Base-by-base conservation (phyloP, 2,888 invertebrate species). In the Coecobrya sp. region DNA sequence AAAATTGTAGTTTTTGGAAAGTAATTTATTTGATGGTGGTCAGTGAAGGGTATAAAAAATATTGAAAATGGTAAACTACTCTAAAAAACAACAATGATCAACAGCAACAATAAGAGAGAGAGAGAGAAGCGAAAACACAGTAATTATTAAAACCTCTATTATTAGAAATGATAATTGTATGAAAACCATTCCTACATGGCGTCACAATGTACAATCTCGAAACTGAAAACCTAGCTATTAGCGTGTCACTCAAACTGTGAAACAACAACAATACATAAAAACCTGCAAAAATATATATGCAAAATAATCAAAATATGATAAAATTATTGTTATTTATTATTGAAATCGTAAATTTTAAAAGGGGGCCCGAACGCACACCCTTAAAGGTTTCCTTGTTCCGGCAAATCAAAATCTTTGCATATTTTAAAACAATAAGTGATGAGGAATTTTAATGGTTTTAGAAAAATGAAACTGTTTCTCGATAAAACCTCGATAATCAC, bases 171-270 rank as follows among this genome's bases (percentile, higher is more conserved):
- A 16, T 59, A 2, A 55, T 16, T 55, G n/a, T n/a, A 7, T 55
- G 55, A 55, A 55, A 55, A 55, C 8, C 59, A 59, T 13, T 59
- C 7, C 7, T 59, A 16, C 19, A 16, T 68, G n/a, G 68, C 68
- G 68, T 68, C 27, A 68, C 68, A 73, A 42, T n/a, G 73, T 11
- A 42, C 19, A 73, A 45, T 73, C 30, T 85, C 22, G 68, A 86
- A 86, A 86, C 30, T 68, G 86, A 86, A 86, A 68, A 85, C 4
- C 8, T n/a, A 4, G 65, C 25, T 42, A 85, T 85, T 85, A 85
- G 11, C 59, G 19, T 85, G 85, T 85, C 85, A 85, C 65, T 85
- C 10, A 7, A 85, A 65, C 49, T 62, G 70, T 70, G 42, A 70
- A 70, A 70, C n/a, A 42, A 27, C 73, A 45, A 16, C 73, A 73